phyloP scores from a whole-genome alignment of 35 echinoderm and acorn worm species.

The Chiridota heheva region DNA sequence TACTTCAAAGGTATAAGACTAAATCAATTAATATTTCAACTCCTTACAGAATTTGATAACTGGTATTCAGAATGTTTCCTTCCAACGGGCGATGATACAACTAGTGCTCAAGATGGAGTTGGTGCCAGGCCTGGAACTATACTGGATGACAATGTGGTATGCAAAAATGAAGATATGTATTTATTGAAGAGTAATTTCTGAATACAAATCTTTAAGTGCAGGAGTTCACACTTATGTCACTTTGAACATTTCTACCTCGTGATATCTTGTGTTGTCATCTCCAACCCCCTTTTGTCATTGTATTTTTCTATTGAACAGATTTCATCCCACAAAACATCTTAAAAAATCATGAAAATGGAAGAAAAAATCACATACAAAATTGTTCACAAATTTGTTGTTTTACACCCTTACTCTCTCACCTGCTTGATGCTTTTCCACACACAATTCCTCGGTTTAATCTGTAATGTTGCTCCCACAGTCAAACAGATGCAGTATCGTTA shows the following conservation, averaged over 20 bases:
- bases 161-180: neutral
- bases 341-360: no score
- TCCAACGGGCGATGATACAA: conserved; percentile 51
- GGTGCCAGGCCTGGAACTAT: conserved; percentile 73
- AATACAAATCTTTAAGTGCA: neutral
- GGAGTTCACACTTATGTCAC: neutral
- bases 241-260: neutral
- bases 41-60: conserved; percentile 84
- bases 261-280: neutral
- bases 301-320: neutral
- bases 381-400: no score
- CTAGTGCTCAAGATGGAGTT: conserved; percentile 74
- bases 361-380: no score
- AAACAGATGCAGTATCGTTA: no score
- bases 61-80: conserved; percentile 96
- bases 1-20: no score
- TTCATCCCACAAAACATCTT: no score
- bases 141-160: conserved; percentile 71
- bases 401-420: no score
- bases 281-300: neutral
- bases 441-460: no score
- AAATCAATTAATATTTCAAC: no score
- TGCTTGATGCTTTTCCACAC: no score
- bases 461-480: no score
- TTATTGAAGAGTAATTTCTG: neutral